A percentile compares a stretch with the other conserved stretches of the same genome.
These are phyloP conservation scores for Philypnodon macrostomus DNA, from an alignment of 2,797 vertebrate genomes.

Conservation along the genomic window DNA sequence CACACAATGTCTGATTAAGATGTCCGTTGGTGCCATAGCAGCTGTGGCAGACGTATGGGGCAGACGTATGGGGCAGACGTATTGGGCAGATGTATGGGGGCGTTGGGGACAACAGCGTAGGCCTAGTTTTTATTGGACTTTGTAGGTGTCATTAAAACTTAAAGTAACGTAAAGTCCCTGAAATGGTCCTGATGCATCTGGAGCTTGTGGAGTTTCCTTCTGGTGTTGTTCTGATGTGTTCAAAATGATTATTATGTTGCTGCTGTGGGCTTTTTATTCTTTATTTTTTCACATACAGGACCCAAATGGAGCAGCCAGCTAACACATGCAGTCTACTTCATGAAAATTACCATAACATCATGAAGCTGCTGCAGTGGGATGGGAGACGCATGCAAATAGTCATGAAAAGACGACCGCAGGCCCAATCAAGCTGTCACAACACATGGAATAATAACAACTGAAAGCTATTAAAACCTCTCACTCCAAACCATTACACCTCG, in stretches of 20 bases:
- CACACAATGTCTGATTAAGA: too few relatives aligned
- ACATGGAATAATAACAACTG: slow-evolving; percentile 63
- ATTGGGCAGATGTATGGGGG: too few relatives aligned
- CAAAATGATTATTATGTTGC: slow-evolving; percentile 58
- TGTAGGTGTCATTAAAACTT: slow-evolving; percentile 26
- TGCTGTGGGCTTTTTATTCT: slow-evolving; percentile 39
- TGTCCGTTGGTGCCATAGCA: too few relatives aligned
- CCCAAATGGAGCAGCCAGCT: slow-evolving; percentile 52
- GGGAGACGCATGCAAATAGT: slow-evolving; percentile 54
- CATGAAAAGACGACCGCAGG: slow-evolving; percentile 53
- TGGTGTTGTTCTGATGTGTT: slow-evolving; percentile 53
- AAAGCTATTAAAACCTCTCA: slow-evolving; percentile 67
- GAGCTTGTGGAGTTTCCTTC: slow-evolving; percentile 31
- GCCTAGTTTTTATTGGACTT: too few relatives aligned
- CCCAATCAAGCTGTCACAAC: slow-evolving; percentile 72
- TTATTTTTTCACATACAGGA: slow-evolving; percentile 44
- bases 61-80: too few relatives aligned
- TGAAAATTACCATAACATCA: slow-evolving; percentile 72
- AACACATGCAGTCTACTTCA: slow-evolving; percentile 67
- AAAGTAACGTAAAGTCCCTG: too few relatives aligned
- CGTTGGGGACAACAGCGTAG: too few relatives aligned
- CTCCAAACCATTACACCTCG: slow-evolving; percentile 49
- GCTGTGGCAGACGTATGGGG: too few relatives aligned
- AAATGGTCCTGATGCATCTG: slow-evolving; percentile 21
- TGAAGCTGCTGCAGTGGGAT: slow-evolving; percentile 37